Evolutionary conservation across 2,888 invertebrate species (phyloP).

Genomic region (Ctenicera cuprea): DNA sequence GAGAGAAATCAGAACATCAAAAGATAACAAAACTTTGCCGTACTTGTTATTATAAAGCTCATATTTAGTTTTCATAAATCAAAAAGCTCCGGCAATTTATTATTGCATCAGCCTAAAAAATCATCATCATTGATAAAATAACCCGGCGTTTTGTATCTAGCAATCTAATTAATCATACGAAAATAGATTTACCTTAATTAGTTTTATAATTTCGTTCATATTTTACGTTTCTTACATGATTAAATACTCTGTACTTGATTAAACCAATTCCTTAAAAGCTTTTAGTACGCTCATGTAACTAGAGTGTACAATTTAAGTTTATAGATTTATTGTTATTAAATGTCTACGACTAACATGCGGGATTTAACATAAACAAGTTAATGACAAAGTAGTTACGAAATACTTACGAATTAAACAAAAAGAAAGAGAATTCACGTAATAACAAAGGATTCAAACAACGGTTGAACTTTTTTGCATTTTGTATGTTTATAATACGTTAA

Average conservation of each 20-base stretch:
- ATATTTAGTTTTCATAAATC: not conserved
- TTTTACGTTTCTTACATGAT: too few relatives aligned
- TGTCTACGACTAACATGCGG: too few relatives aligned
- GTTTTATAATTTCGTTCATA: not conserved
- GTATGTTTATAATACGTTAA: not conserved
- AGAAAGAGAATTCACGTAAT: too few relatives aligned
- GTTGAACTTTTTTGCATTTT: not conserved
- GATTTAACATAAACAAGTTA: too few relatives aligned
- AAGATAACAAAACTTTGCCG: not conserved
- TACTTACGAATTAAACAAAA: too few relatives aligned
- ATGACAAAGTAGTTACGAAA: too few relatives aligned
- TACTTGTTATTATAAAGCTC: not conserved
- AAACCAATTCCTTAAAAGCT: conserved; percentile 2
- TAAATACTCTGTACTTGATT: too few relatives aligned
- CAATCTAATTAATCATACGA: not conserved
- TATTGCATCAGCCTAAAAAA: not conserved
- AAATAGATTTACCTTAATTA: not conserved
- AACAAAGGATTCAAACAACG: not conserved
- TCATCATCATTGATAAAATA: not conserved
- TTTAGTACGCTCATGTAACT: not conserved
- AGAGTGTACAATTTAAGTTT: not conserved
- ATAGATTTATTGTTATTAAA: not conserved
- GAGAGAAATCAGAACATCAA: too few relatives aligned
- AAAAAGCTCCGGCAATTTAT: not conserved
- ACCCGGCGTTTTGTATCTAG: not conserved